Percentiles rank a stretch among this genome's conserved stretches.
phyloP scores from a whole-genome alignment of 2,113 vertebrate genomes.

The Tachycineta bicolor region DNA sequence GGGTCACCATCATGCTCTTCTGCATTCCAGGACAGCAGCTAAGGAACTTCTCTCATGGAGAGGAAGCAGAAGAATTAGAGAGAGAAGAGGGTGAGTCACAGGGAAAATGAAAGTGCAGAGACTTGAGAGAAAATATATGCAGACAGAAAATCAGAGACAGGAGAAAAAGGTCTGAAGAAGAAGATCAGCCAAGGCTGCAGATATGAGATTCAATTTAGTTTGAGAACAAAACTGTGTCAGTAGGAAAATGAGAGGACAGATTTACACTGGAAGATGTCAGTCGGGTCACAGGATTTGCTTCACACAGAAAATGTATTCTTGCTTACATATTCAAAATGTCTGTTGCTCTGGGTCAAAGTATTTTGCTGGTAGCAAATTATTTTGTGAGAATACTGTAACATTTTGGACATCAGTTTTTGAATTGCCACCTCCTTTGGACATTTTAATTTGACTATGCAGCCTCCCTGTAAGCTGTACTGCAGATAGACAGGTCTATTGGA shows the following conservation, averaged over 20 bases:
- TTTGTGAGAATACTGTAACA: not conserved
- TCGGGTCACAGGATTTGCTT: not conserved
- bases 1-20: not conserved
- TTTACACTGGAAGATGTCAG: not conserved
- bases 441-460: not conserved
- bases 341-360: not conserved
- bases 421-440: not conserved
- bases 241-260: constrained; percentile 1
- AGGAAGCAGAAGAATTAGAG: not conserved
- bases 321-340: not conserved
- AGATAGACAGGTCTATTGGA: not conserved
- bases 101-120: not conserved
- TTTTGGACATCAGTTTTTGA: not conserved
- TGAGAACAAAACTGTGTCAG: not conserved
- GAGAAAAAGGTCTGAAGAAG: not conserved
- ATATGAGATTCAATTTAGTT: not conserved
- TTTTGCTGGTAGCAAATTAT: not conserved
- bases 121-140: not conserved
- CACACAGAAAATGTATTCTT: not conserved
- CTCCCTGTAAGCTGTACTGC: not conserved
- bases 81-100: not conserved
- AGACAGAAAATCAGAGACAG: not conserved
- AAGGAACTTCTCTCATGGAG: not conserved
- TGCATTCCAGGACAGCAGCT: not conserved
- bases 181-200: not conserved